phyloP scores from a whole-genome alignment of 2,113 vertebrate species.

The Phoenicopterus ruber region DNA sequence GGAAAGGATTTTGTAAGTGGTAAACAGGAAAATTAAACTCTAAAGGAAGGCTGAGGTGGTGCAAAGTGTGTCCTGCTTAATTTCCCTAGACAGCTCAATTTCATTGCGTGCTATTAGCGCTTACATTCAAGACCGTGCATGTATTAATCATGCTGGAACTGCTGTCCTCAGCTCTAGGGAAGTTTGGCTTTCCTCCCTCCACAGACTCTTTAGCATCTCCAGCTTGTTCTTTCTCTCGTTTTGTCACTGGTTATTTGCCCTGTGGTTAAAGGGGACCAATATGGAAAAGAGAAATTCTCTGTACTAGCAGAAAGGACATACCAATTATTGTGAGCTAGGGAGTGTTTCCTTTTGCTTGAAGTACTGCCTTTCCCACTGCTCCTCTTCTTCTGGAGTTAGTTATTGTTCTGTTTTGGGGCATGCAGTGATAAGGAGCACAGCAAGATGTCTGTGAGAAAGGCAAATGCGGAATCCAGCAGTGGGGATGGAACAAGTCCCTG shows the following conservation, averaged over 20 bases:
- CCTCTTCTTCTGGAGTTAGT: neutral
- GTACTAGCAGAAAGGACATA: neutral
- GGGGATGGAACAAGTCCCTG: neutral
- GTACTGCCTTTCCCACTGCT: neutral
- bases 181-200: neutral
- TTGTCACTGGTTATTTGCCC: neutral
- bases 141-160: constrained; percentile 37
- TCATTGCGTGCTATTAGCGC: neutral
- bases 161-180: constrained; percentile 20
- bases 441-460: neutral
- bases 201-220: neutral
- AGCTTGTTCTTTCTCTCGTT: neutral
- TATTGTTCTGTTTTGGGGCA: neutral
- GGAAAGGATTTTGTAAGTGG: neutral
- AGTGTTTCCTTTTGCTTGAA: neutral
- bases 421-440: neutral
- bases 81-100: constrained; percentile 40
- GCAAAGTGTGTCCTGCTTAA: constrained; percentile 29
- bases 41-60: neutral
- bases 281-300: neutral
- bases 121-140: neutral
- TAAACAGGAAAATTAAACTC: constrained; percentile 7
- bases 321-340: neutral
- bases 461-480: neutral
- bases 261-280: neutral